phyloP scores from a whole-genome alignment of 2,113 vertebrate genomes.

The Chionomys nivalis region DNA sequence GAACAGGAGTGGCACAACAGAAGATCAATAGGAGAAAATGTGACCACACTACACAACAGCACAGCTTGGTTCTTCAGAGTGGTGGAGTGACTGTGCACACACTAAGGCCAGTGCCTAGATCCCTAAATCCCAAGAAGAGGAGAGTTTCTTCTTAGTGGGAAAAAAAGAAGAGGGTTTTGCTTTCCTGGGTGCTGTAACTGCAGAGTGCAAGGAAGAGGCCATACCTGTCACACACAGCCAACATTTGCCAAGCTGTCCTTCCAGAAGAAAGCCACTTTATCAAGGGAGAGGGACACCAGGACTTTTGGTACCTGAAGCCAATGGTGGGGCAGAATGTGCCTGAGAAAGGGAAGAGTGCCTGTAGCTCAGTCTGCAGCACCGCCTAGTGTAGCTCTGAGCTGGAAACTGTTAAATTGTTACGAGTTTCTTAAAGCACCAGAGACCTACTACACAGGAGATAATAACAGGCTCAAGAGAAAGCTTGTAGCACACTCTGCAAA shows the following conservation, averaged over 20 bases:
- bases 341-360: neutral
- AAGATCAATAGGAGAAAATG: neutral
- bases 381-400: neutral
- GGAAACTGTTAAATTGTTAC: neutral
- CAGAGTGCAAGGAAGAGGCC: neutral
- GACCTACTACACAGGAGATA: neutral
- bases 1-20: neutral
- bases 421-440: neutral
- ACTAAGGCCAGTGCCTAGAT: neutral
- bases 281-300: neutral
- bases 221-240: neutral
- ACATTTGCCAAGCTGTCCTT: neutral
- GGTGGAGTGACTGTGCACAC: neutral
- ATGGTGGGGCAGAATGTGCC: neutral
- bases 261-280: neutral
- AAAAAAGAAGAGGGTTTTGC: neutral
- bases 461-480: neutral
- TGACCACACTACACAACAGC: neutral
- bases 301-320: neutral
- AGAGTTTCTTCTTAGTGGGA: neutral
- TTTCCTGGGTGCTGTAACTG: neutral
- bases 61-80: neutral
- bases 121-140: neutral
- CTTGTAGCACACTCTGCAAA: neutral
- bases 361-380: neutral